These are phyloP conservation scores for Artibeus jamaicensis DNA, from an alignment of 2,797 vertebrate genomes.

Conservation along the genomic window DNA sequence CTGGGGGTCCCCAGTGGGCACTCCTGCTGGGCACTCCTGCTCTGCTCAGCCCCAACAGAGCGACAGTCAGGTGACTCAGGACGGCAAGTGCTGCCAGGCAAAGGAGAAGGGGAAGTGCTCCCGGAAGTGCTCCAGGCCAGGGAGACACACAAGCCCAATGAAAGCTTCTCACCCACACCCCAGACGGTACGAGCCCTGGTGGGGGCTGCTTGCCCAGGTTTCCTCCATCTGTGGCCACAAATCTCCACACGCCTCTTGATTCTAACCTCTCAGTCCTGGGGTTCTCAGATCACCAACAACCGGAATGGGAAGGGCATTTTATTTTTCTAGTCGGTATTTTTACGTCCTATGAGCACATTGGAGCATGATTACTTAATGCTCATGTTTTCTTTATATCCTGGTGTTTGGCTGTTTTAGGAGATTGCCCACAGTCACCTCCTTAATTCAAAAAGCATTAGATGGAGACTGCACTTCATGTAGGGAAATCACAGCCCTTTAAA, in stretches of 20 bases:
- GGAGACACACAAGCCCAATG: background rate
- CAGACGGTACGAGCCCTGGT: background rate
- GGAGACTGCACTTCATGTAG: background rate
- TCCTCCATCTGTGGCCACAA: constrained; percentile 25
- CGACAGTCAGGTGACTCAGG: background rate
- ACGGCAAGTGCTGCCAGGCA: background rate
- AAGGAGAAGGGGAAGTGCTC: background rate
- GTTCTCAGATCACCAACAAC: background rate
- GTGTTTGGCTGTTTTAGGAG: constrained; percentile 57
- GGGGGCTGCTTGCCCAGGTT: background rate
- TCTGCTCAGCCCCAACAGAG: background rate
- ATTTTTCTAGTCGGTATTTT: constrained; percentile 40
- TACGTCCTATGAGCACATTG: background rate
- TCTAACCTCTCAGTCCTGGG: background rate
- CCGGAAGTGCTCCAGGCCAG: background rate
- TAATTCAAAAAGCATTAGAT: constrained; percentile 60
- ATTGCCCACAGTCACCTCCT: constrained; percentile 46
- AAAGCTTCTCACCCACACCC: background rate
- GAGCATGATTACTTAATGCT: constrained; percentile 13
- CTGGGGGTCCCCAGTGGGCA: background rate
- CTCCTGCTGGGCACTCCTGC: background rate
- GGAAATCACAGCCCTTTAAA: constrained; percentile 3
- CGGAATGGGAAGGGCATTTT: background rate
- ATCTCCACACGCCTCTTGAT: background rate
- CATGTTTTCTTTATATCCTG: constrained; percentile 3